A percentile compares a stretch with the other conserved stretches of the same genome.
These are phyloP conservation scores for Octodon degus DNA, from an alignment of 2,113 vertebrate genomes.

Conservation along the genomic window DNA sequence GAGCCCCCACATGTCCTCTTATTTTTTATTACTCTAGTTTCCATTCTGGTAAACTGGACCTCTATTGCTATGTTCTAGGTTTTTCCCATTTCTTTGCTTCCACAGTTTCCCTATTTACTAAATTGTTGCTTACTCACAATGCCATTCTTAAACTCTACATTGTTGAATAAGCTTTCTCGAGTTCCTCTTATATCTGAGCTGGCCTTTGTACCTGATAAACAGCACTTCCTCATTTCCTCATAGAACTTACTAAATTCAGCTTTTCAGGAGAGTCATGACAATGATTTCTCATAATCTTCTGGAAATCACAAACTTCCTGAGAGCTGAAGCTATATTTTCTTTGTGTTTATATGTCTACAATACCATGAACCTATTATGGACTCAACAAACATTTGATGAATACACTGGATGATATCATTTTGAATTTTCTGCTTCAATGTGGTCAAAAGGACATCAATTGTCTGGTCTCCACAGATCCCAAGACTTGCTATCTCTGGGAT, in stretches of 20 bases:
- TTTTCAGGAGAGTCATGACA: background rate
- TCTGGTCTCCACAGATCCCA: background rate
- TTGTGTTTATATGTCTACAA: background rate
- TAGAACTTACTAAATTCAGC: background rate
- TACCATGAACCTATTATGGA: background rate
- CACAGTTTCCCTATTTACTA: background rate
- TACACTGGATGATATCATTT: background rate
- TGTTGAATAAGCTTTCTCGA: background rate
- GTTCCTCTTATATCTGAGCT: background rate
- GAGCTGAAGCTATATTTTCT: background rate
- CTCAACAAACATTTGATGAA: background rate
- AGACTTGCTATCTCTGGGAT: slow-evolving; percentile 5
- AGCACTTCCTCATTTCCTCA: background rate
- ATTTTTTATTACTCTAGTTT: background rate
- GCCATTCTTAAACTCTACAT: background rate
- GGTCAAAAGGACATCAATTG: background rate
- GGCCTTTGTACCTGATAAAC: background rate
- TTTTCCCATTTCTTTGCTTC: background rate
- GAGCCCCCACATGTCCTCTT: background rate
- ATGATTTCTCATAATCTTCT: background rate
- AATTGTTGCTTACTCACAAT: background rate
- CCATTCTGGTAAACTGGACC: background rate
- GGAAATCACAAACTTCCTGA: background rate
- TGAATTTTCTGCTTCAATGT: background rate
- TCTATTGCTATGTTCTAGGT: background rate